These are phyloP conservation scores for Mystacides longicornis DNA, from an alignment of 2,888 invertebrate genomes.

Conservation along the genomic window DNA sequence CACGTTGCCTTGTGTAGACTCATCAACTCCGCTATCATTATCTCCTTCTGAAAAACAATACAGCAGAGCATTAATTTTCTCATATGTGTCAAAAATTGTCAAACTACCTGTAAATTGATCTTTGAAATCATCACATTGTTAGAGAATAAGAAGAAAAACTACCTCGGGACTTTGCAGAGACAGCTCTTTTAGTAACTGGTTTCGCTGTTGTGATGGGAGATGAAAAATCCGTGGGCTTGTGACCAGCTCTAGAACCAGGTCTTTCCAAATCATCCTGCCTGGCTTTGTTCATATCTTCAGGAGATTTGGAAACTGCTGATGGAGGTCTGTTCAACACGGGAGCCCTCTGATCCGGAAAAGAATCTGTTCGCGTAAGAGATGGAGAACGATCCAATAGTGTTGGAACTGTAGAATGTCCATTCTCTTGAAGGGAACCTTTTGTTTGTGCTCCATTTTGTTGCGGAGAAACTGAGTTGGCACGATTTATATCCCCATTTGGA, in stretches of 20 bases:
- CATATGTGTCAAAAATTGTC: background rate
- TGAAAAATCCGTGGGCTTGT: constrained; percentile 41
- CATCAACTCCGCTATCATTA: constrained; percentile 77
- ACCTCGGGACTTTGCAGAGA: constrained; percentile 39
- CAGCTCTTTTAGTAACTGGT: constrained; percentile 34
- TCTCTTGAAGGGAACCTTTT: constrained; percentile 20
- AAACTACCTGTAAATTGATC: background rate
- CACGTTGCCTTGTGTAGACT: constrained; percentile 74
- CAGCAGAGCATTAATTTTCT: background rate
- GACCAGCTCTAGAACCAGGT: constrained; percentile 28
- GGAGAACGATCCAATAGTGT: constrained; percentile 42
- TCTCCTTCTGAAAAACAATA: constrained; percentile 61
- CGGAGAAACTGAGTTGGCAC: constrained; percentile 12
- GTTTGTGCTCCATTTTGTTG: constrained; percentile 17
- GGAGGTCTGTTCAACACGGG: constrained; percentile 31
- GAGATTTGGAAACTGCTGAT: constrained; percentile 22
- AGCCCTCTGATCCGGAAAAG: constrained; percentile 35
- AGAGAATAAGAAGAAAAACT: background rate
- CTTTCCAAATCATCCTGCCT: constrained; percentile 9
- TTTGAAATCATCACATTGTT: constrained; percentile 13
- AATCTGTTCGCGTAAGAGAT: constrained; percentile 45
- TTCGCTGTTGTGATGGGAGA: constrained; percentile 32
- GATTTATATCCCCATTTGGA: constrained; percentile 36
- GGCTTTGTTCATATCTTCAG: constrained; percentile 13
- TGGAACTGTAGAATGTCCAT: constrained; percentile 28